phyloP scores from a whole-genome alignment of 2,797 vertebrate species.

The Pteronotus mesoamericanus region DNA sequence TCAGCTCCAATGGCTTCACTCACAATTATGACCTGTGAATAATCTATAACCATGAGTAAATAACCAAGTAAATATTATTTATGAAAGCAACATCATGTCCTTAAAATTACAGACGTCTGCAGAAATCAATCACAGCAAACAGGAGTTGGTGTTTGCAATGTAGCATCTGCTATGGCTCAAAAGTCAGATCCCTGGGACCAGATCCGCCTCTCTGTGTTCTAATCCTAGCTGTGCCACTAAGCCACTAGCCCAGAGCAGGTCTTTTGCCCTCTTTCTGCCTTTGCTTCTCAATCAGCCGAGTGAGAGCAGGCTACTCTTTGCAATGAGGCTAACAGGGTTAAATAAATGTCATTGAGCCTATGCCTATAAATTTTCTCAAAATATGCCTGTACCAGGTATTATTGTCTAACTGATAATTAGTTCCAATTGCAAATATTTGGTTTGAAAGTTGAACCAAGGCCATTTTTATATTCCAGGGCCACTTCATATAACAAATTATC shows the following conservation, averaged over 20 bases:
- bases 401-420: constrained; percentile 38
- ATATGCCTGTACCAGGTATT: constrained; percentile 32
- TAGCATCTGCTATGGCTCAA: background rate
- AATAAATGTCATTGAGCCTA: constrained; percentile 17
- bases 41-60: constrained; percentile 37
- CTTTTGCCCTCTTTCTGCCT: background rate
- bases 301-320: background rate
- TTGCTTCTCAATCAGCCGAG: background rate
- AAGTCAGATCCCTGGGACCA: background rate
- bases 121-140: background rate
- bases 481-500: constrained; percentile 54
- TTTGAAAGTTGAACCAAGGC: constrained; percentile 48
- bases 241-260: background rate
- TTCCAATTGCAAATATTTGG: constrained; percentile 63
- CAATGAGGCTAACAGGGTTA: background rate
- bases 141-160: background rate
- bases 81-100: constrained; percentile 19
- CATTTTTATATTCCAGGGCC: constrained; percentile 47
- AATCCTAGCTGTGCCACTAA: background rate
- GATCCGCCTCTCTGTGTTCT: background rate
- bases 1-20: background rate
- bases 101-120: constrained; percentile 24
- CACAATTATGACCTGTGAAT: background rate
- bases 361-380: constrained; percentile 47
- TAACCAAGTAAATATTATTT: constrained; percentile 28